Evolutionary conservation across 2,113 vertebrate genomes (phyloP).

Genomic region (Papio anubis): DNA sequence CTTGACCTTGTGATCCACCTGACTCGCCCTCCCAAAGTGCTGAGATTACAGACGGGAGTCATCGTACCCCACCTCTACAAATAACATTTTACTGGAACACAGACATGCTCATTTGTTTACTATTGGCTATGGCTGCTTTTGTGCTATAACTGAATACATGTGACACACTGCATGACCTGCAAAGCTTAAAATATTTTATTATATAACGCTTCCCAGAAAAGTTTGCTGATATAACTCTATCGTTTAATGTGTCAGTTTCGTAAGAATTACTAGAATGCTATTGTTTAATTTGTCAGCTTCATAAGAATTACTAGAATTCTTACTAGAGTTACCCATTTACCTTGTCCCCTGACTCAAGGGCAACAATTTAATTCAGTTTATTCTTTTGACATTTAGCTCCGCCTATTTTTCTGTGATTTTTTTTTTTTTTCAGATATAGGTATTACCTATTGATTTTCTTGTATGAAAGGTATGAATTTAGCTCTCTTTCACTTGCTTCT

Average conservation of each 20-base stretch:
- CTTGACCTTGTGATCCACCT: too few species aligned
- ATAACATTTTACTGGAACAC: background rate
- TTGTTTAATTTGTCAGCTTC: background rate
- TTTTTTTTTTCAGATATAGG: slow-evolving; percentile 11
- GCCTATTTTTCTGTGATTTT: background rate
- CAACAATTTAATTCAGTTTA: slow-evolving; percentile 1
- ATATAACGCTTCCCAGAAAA: background rate
- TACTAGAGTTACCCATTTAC: background rate
- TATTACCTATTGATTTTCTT: slow-evolving; percentile 12
- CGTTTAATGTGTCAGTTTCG: background rate
- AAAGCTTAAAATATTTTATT: slow-evolving; percentile 39
- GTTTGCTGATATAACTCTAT: background rate
- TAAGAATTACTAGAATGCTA: background rate
- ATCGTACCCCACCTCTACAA: background rate
- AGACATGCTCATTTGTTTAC: background rate
- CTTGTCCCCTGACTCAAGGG: background rate
- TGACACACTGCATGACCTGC: background rate
- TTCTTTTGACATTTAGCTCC: background rate
- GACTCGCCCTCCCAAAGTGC: too few species aligned
- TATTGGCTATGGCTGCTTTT: background rate
- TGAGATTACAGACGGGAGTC: too few species aligned
- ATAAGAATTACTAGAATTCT: background rate
- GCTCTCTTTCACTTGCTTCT: background rate
- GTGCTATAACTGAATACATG: background rate
- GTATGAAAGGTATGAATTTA: background rate